These are phyloP conservation scores for Tenthredo distinguenda DNA, from an alignment of 2,888 invertebrate species.

Conservation along the genomic window DNA sequence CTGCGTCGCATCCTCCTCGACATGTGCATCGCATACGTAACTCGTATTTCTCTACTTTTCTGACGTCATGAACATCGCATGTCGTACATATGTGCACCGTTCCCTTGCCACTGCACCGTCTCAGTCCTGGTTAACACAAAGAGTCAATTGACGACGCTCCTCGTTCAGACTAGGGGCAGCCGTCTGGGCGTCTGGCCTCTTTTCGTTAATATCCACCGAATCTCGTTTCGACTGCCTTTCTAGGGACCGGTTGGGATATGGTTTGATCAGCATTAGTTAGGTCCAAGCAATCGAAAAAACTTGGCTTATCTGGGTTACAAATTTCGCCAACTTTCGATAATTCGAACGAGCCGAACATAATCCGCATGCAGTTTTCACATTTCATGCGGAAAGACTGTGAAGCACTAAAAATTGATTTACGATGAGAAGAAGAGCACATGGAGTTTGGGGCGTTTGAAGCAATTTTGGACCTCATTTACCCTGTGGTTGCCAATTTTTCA, in stretches of 20 bases:
- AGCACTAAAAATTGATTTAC: neutral
- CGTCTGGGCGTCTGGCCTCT: slow-evolving; percentile 39
- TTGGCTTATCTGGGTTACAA: neutral
- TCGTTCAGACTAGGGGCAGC: neutral
- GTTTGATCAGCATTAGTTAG: neutral
- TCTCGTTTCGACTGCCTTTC: neutral
- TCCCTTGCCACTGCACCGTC: neutral
- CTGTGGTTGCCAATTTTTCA: neutral
- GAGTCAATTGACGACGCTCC: slow-evolving; percentile 43
- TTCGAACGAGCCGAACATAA: neutral
- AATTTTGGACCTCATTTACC: neutral
- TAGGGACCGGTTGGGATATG: neutral
- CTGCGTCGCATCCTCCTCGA: slow-evolving; percentile 40
- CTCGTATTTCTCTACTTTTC: slow-evolving; percentile 14
- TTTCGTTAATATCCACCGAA: slow-evolving; percentile 9
- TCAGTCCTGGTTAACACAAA: slow-evolving; percentile 35
- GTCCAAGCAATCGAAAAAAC: neutral
- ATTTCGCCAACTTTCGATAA: neutral
- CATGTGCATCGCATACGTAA: slow-evolving; percentile 45
- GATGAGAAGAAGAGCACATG: neutral
- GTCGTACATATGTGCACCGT: slow-evolving; percentile 2
- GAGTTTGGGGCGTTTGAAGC: neutral
- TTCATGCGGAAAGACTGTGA: neutral
- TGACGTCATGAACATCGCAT: slow-evolving; percentile 44
- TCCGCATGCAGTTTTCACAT: neutral